A percentile compares a stretch with the other conserved stretches of the same genome.
Evolutionary conservation across 2,888 invertebrate species (phyloP).

Genomic region (Lasiommata megera): DNA sequence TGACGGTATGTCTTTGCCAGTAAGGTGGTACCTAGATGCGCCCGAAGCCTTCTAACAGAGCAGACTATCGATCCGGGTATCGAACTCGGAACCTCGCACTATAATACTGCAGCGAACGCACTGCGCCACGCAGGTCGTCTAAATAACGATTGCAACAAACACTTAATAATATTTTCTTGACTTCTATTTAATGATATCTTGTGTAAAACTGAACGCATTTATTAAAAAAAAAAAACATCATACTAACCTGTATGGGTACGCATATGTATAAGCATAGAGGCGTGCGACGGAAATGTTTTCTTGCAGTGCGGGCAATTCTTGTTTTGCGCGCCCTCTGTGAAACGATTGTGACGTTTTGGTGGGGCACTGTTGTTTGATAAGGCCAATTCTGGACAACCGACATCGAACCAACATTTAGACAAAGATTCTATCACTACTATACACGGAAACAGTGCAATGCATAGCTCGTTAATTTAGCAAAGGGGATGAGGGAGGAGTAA

Average conservation of each 20-base stretch:
- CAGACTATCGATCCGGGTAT: too few species aligned
- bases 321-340: slow-evolving; percentile 79
- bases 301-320: slow-evolving; percentile 86
- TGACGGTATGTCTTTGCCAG: too few species aligned
- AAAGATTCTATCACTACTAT: slow-evolving; percentile 35
- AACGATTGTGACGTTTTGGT: slow-evolving; percentile 83
- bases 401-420: slow-evolving; percentile 69
- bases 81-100: too few species aligned
- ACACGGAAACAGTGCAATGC: slow-evolving; percentile 26
- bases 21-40: too few species aligned
- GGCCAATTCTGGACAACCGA: slow-evolving; percentile 86
- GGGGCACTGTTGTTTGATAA: slow-evolving; percentile 87
- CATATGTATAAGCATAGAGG: slow-evolving; percentile 89
- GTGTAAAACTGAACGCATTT: too few species aligned
- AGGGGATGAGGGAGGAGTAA: background rate
- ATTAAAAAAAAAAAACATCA: background rate
- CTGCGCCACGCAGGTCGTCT: too few species aligned
- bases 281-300: slow-evolving; percentile 89
- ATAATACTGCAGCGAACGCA: too few species aligned
- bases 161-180: too few species aligned
- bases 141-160: background rate
- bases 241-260: slow-evolving; percentile 85
- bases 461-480: slow-evolving; percentile 14
- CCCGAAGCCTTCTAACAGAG: too few species aligned
- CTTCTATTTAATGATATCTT: too few species aligned